Base-by-base conservation (phyloP, 1,140 invertebrate genomes). In the Chymomyza costata region DNA sequence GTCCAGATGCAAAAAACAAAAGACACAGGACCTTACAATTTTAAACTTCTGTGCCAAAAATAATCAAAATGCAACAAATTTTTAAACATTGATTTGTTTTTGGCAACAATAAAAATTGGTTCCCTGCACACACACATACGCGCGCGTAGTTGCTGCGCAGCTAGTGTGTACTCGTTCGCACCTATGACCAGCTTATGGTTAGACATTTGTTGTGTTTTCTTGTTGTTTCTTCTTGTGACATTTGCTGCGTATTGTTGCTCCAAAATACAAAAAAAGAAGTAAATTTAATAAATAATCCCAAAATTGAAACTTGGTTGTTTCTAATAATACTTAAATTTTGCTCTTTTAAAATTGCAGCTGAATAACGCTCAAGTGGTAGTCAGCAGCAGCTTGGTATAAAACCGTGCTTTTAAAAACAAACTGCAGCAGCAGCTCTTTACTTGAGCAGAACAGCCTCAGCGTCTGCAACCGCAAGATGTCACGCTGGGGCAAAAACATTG, bases 401-500 rank as follows among this genome's bases (percentile, higher is more conserved):
- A n/a, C n/a, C n/a, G n/a, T n/a, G n/a, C n/a, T n/a, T n/a, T n/a
- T n/a, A n/a, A n/a, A n/a, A n/a, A n/a, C n/a, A n/a, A n/a, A n/a
- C n/a, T n/a, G n/a, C n/a, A n/a, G n/a, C n/a, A n/a, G n/a, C n/a
- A n/a, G n/a, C n/a, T n/a, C n/a, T n/a, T n/a, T n/a, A n/a, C n/a
- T n/a, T n/a, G n/a, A n/a, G n/a, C n/a, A n/a, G n/a, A n/a, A n/a
- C n/a, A 14, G 17, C 37, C 17, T 41, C 16, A 41, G 11, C 21
- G 21, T 11, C 15, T n/a, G n/a, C n/a, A 14, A 8, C 21, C 14
- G 31, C 44, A 88, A 85, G 55, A 90, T 90, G 89, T 88, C 88
- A 66, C 88, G 89, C 67, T 90, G 88, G 88, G 88, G 88, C 86
- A 89, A 89, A 66, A 87, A 88, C 70, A 88, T 89, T 63, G 88